These are phyloP conservation scores for Drosophila acutilabella DNA, from an alignment of 2,888 invertebrate species.

Conservation along the genomic window DNA sequence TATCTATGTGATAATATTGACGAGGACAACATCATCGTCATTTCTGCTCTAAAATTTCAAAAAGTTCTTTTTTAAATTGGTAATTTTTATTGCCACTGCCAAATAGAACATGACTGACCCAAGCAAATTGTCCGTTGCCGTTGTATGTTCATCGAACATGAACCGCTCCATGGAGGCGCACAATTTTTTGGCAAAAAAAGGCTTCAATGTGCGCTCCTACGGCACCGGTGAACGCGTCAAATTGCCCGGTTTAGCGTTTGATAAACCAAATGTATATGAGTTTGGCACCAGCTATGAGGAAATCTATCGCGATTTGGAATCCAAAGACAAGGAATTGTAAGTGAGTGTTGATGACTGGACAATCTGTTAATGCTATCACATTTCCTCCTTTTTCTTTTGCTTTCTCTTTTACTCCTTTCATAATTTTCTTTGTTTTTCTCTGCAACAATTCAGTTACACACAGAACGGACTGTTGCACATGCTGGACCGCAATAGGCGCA, in stretches of 20 bases:
- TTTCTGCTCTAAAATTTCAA: constrained; percentile 23
- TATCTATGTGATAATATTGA: constrained; percentile 1
- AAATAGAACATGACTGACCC: constrained; percentile 77
- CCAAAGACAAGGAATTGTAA: constrained; percentile 96
- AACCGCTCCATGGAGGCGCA: constrained; percentile 99
- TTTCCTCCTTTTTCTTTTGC: not conserved
- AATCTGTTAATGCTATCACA: not conserved
- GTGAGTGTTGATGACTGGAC: constrained; percentile 36
- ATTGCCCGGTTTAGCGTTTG: constrained; percentile 96
- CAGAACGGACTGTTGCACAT: constrained; percentile 99
- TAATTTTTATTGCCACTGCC: constrained; percentile 60
- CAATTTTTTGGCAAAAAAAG: constrained; percentile 98
- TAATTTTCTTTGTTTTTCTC: not conserved
- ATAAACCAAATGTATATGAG: constrained; percentile 98
- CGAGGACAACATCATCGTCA: constrained; percentile 30
- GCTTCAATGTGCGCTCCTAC: constrained; percentile 97
- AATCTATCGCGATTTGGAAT: constrained; percentile 96
- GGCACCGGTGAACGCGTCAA: constrained; percentile 98
- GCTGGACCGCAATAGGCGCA: constrained; percentile 97
- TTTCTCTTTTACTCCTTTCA: not conserved
- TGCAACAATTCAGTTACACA: constrained; percentile 89
- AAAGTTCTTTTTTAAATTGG: constrained; percentile 18
- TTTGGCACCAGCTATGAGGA: constrained; percentile 98
- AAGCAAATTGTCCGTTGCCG: constrained; percentile 91
- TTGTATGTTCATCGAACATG: constrained; percentile 99